These are phyloP conservation scores for Micromesistius poutassou DNA, from an alignment of 2,797 vertebrate genomes.

Conservation along the genomic window DNA sequence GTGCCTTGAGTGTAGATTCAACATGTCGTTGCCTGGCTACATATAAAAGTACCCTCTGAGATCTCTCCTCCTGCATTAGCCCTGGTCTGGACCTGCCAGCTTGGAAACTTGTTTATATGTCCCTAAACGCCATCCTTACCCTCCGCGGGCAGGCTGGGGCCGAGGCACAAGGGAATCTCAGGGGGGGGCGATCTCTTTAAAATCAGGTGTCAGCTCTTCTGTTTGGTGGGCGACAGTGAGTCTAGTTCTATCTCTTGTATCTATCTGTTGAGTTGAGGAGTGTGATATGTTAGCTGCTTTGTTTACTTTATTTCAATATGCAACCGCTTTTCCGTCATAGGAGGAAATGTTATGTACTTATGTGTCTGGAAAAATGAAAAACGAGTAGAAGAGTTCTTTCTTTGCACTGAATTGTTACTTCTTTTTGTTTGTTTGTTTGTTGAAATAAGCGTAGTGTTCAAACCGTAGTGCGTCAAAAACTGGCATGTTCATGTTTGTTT, in stretches of 20 bases:
- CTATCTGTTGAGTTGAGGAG: conserved; percentile 84
- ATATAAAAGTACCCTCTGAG: conserved; percentile 69
- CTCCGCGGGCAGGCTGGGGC: conserved; percentile 20
- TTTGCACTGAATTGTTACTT: conserved; percentile 98
- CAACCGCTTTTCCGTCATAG: conserved; percentile 95
- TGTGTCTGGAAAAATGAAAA: conserved; percentile 82
- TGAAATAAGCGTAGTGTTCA: conserved; percentile 77
- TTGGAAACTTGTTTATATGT: neutral
- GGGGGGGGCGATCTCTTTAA: conserved; percentile 36
- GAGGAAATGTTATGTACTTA: conserved; percentile 86
- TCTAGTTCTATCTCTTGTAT: conserved; percentile 75
- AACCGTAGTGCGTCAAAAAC: conserved; percentile 88
- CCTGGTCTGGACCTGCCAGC: conserved; percentile 20
- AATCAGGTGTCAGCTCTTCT: conserved; percentile 61
- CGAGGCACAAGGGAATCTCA: conserved; percentile 51
- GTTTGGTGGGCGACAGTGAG: conserved; percentile 66
- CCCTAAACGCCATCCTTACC: conserved; percentile 1
- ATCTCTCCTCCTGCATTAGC: conserved; percentile 37
- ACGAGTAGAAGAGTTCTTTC: conserved; percentile 61
- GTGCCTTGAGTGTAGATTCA: conserved; percentile 99
- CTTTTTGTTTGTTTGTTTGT: conserved; percentile 54
- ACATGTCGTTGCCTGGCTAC: conserved; percentile 93
- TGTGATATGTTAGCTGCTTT: conserved; percentile 91
- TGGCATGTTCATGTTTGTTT: conserved; percentile 77
- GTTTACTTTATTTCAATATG: conserved; percentile 85